Evolutionary conservation across 2,888 invertebrate genomes (phyloP).

Genomic region (Gari tellinella): DNA sequence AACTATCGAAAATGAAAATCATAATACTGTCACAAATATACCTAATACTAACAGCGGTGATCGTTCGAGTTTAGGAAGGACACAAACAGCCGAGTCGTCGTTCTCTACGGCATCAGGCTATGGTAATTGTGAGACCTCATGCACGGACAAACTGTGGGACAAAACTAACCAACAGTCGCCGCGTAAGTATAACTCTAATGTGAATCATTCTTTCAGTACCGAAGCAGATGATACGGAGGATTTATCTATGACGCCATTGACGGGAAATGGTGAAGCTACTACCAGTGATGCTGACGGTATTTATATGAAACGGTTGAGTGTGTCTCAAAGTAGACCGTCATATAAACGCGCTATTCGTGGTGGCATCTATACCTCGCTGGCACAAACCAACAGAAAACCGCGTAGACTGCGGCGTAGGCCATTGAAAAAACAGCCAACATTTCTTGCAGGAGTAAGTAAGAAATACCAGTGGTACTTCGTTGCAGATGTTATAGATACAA

Average conservation of each 20-base stretch:
- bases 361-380: background rate
- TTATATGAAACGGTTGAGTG: conserved; percentile 6
- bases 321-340: conserved; percentile 39
- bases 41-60: background rate
- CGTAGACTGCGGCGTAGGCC: background rate
- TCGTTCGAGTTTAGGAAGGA: conserved; percentile 8
- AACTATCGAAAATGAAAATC: background rate
- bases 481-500: conserved; percentile 78
- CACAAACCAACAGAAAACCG: background rate
- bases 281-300: no score
- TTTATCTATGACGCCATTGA: background rate
- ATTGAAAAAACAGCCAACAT: background rate
- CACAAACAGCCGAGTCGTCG: conserved; percentile 35
- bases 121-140: background rate
- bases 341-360: conserved; percentile 47
- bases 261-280: background rate
- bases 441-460: conserved; percentile 35
- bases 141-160: conserved; percentile 24
- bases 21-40: conserved; percentile 5
- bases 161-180: background rate
- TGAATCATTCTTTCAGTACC: conserved; percentile 20
- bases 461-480: conserved; percentile 79
- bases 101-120: conserved; percentile 14
- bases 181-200: conserved; percentile 6
- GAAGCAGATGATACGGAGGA: conserved; percentile 22